These are phyloP conservation scores for Malurus leucopterus DNA, from an alignment of 2,797 vertebrate genomes.

Conservation along the genomic window DNA sequence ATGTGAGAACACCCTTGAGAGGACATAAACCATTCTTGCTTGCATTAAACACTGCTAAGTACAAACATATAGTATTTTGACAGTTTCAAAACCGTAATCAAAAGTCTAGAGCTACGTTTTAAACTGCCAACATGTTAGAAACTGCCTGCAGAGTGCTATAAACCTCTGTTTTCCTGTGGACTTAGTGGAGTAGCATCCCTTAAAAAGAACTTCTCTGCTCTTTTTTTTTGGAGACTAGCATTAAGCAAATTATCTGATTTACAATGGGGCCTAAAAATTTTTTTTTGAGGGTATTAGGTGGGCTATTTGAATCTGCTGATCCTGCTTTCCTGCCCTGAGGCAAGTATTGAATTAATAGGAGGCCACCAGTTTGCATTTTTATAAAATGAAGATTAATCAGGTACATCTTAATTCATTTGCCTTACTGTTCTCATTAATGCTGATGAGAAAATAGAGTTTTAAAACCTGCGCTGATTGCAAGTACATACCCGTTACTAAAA, in stretches of 20 bases:
- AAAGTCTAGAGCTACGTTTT: background rate
- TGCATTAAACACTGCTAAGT: constrained; percentile 6
- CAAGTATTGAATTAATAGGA: background rate
- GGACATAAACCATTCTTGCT: background rate
- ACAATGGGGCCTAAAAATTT: background rate
- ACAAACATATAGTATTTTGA: background rate
- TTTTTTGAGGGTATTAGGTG: background rate
- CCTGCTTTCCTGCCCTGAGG: background rate
- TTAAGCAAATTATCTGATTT: background rate
- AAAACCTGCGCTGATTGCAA: background rate
- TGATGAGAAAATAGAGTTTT: background rate
- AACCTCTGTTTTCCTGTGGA: background rate
- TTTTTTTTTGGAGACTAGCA: background rate
- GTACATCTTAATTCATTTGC: background rate
- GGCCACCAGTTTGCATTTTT: background rate
- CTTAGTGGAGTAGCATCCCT: background rate
- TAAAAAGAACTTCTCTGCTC: background rate
- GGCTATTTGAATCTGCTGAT: background rate
- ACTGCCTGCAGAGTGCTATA: background rate
- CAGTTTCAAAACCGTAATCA: background rate
- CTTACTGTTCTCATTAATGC: background rate
- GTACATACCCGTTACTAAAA: background rate
- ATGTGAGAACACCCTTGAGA: background rate
- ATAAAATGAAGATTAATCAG: constrained; percentile 12
- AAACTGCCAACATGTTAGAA: background rate